Base-by-base conservation (phyloP, 2,113 vertebrate species). In the Seriola aureovittata region DNA sequence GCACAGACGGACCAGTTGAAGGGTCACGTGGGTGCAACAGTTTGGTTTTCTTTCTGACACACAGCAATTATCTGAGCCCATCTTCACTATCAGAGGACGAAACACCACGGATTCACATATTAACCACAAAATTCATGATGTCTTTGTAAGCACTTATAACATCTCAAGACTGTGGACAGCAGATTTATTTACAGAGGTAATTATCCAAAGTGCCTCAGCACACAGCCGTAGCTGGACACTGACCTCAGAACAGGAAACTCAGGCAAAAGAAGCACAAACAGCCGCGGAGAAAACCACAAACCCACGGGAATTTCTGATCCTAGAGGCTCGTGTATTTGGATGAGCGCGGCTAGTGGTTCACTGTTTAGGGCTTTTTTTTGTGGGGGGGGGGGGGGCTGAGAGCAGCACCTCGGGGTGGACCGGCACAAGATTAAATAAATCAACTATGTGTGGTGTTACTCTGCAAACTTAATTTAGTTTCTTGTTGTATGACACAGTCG, bases 171-270 rank as follows among this genome's bases (percentile, higher is more conserved):
- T 80, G 78, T 52, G 70, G 80, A 87, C 83, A 82, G 77, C 50
- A 65, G 65, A 85, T 91, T 90, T 88, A 91, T 92, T 91, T 84
- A 75, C 68, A 85, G 57, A 85, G 82, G 86, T 81, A 86, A 89
- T 90, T 84, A 87, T 62, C 73, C 85, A 62, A 87, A 91, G 84
- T 77, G 81, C 71, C 73, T 90, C 55, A 23, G 77, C 87, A 58
- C 84, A 83, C 60, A 89, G 74, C 71, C 64, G 40, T 29, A 74
- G 75, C 85, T 85, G 88, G 90, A 92, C 82, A 80, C 81, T 85
- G 89, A 89, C 91, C 89, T 91, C 85, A 89, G 85, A 85, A 83
- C 84, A 91, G 86, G 82, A 92, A 87, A 85, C 81, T 66, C 55
- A 82, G 75, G 74, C 69, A 71, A 80, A 81, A 74, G 59, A 74